phyloP scores from a whole-genome alignment of 2,113 vertebrate genomes.

The Morone chrysops region DNA sequence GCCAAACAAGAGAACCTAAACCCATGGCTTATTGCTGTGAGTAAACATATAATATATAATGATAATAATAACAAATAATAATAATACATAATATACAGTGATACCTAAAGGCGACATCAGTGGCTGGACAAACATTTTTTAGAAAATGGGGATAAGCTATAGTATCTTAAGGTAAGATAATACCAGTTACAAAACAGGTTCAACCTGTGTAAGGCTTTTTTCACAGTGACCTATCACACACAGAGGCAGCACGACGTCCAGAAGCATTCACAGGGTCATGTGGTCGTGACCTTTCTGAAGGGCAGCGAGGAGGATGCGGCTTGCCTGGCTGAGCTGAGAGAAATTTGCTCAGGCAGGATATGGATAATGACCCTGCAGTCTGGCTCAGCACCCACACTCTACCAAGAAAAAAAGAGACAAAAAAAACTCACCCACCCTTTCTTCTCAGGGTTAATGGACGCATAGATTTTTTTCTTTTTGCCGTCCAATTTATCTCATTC shows the following conservation, averaged over 20 bases:
- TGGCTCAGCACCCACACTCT: conserved; percentile 36
- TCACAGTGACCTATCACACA: neutral
- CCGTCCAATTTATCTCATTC: conserved; percentile 71
- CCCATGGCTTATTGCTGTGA: no score
- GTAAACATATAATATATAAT: no score
- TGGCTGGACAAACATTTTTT: neutral
- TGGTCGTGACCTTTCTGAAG: conserved; percentile 56
- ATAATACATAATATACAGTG: no score
- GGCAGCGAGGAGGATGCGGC: conserved; percentile 28
- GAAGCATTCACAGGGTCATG: conserved; percentile 39
- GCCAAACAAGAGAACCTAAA: neutral
- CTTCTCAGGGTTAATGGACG: conserved; percentile 61
- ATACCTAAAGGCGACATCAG: neutral
- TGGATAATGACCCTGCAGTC: conserved; percentile 60
- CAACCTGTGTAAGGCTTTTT: neutral
- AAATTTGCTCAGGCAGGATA: conserved; percentile 50
- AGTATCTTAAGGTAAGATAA: neutral
- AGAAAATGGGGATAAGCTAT: neutral
- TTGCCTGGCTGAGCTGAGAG: conserved; percentile 19
- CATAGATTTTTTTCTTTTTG: conserved; percentile 54
- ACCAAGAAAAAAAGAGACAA: conserved; percentile 13
- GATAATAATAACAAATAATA: no score
- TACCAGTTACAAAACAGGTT: neutral
- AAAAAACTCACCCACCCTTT: neutral
- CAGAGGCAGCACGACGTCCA: neutral